Evolutionary conservation across 2,888 invertebrate genomes (phyloP).

Genomic region (Dinocampus coccinellae): DNA sequence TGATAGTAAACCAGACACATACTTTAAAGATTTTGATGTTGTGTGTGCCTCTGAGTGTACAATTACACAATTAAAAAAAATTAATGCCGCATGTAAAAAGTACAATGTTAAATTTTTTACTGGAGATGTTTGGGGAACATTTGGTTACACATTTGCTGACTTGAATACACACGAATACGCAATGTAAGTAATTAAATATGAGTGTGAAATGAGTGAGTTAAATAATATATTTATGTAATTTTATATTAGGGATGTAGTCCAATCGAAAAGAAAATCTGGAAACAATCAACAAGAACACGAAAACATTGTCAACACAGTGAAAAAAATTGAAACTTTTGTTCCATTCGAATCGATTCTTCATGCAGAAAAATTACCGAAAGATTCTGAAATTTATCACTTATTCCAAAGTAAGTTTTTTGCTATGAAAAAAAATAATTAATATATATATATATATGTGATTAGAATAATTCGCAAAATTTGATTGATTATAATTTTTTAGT

Average conservation of each 20-base stretch:
- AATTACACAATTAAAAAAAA: constrained; percentile 78
- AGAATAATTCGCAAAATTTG: neutral
- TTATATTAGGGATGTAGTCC: constrained; percentile 71
- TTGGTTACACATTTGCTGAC: constrained; percentile 93
- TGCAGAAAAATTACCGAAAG: constrained; percentile 65
- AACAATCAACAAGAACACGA: constrained; percentile 70
- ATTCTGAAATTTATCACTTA: constrained; percentile 76
- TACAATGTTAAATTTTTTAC: constrained; percentile 86
- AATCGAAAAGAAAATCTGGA: constrained; percentile 70
- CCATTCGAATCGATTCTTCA: constrained; percentile 78
- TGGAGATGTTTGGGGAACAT: constrained; percentile 93
- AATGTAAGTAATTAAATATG: constrained; percentile 73
- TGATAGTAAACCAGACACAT: constrained; percentile 78
- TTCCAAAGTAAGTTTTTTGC: constrained; percentile 73
- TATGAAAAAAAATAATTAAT: constrained; percentile 1
- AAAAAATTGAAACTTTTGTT: constrained; percentile 77
- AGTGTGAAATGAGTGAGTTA: constrained; percentile 10
- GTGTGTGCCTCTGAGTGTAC: constrained; percentile 85
- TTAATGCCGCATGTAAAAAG: constrained; percentile 83
- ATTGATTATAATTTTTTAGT: constrained; percentile 69
- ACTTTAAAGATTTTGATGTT: constrained; percentile 84
- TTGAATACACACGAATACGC: constrained; percentile 85
- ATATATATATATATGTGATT: constrained; percentile 14
- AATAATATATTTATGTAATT: constrained; percentile 23
- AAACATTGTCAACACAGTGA: constrained; percentile 75